Percentiles rank a stretch among this genome's conserved stretches.
phyloP scores from a whole-genome alignment of 2,888 invertebrate species.

The Tribolium freemani region DNA sequence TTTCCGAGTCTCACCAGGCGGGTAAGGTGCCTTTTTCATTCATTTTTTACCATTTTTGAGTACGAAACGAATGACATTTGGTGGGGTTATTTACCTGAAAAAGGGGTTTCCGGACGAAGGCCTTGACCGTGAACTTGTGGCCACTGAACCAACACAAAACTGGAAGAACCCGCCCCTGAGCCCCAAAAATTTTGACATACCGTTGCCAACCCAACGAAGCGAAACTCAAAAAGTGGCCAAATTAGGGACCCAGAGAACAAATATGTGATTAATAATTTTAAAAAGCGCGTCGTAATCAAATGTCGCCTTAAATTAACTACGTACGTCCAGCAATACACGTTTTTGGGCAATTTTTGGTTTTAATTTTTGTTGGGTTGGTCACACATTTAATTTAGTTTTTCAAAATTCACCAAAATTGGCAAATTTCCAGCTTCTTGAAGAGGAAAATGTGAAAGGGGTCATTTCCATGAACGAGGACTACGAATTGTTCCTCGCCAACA shows the following conservation, averaged over 20 bases:
- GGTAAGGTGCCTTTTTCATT: conserved; percentile 69
- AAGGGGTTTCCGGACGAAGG: neutral
- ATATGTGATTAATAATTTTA: no score
- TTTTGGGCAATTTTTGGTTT: neutral
- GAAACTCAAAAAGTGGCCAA: conserved; percentile 1
- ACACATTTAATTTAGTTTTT: neutral
- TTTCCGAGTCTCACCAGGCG: conserved; percentile 88
- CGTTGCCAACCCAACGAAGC: neutral
- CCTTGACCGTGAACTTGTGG: conserved; percentile 16
- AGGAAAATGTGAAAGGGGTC: conserved; percentile 93
- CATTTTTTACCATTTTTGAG: neutral
- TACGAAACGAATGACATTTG: no score
- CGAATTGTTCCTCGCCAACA: conserved; percentile 90
- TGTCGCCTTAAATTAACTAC: no score
- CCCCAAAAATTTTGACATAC: neutral
- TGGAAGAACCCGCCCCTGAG: neutral
- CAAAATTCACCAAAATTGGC: no score
- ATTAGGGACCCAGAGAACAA: no score
- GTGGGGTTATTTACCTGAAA: no score
- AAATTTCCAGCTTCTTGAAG: conserved; percentile 77
- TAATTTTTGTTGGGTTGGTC: conserved; percentile 28
- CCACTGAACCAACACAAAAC: neutral
- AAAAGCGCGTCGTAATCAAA: no score
- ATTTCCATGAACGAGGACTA: conserved; percentile 98
- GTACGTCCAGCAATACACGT: no score